These are phyloP conservation scores for Hirtodrosophila trivittata DNA, from an alignment of 2,888 invertebrate species.

Conservation along the genomic window DNA sequence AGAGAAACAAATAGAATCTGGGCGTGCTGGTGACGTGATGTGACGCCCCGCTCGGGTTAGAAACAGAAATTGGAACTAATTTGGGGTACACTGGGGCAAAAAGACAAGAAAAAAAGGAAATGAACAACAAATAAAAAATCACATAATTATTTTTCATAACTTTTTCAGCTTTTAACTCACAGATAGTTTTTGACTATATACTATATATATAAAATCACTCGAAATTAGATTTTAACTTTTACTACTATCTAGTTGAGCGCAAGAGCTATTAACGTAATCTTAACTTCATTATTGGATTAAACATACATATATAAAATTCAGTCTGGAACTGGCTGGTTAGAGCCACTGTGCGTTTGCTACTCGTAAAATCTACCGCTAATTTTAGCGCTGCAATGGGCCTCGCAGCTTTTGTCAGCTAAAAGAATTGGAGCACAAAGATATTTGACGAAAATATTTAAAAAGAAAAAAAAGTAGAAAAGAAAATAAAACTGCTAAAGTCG, in stretches of 20 bases:
- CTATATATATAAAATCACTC: no score
- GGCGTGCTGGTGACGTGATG: conserved; percentile 34
- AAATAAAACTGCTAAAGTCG: not conserved
- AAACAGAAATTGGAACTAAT: conserved; percentile 18
- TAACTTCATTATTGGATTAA: no score
- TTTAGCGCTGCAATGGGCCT: conserved; percentile 44
- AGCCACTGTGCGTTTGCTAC: conserved; percentile 22
- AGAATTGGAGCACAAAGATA: conserved; percentile 50
- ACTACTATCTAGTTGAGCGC: no score
- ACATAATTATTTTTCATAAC: not conserved
- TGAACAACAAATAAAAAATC: not conserved
- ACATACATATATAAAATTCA: no score
- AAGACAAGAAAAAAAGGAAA: not conserved
- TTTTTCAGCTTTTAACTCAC: not conserved
- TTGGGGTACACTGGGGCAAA: conserved; percentile 36
- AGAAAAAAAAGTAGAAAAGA: not conserved
- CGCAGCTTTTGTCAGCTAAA: conserved; percentile 9
- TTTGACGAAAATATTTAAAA: conserved; percentile 5
- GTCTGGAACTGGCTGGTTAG: conserved; percentile 4
- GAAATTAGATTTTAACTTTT: no score
- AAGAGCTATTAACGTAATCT: no score
- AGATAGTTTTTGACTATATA: no score
- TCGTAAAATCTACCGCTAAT: conserved; percentile 31
- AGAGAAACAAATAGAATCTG: conserved; percentile 28
- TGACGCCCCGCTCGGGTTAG: conserved; percentile 15